phyloP scores from a whole-genome alignment of 2,113 vertebrate genomes.

The Struthidea cinerea region DNA sequence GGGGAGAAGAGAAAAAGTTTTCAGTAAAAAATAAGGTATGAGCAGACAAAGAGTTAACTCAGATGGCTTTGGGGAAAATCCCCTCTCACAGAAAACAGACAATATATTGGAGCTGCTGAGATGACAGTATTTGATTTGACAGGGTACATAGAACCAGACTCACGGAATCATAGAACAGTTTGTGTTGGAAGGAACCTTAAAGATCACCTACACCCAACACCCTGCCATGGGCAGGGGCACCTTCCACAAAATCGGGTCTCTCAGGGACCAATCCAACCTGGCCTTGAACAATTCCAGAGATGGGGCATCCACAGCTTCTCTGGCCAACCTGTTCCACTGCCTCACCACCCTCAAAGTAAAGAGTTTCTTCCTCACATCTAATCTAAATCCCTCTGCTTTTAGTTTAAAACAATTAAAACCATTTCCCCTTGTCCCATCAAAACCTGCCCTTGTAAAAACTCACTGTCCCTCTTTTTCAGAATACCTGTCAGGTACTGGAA shows the following conservation, averaged over 20 bases:
- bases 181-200: not conserved
- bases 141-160: accelerated
- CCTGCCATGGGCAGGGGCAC: not conserved
- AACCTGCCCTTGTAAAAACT: not conserved
- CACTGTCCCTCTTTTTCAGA: not conserved
- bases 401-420: not conserved
- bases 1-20: not conserved
- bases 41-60: not conserved
- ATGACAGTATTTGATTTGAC: not conserved
- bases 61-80: not conserved
- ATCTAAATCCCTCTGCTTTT: not conserved
- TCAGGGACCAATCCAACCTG: accelerated
- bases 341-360: not conserved
- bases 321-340: not conserved
- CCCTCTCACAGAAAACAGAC: not conserved
- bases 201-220: not conserved
- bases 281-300: not conserved
- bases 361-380: not conserved
- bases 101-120: not conserved
- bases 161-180: not conserved
- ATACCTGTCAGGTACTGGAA: not conserved
- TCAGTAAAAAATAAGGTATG: not conserved
- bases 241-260: not conserved
- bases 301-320: not conserved
- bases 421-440: not conserved